These are phyloP conservation scores for Muscicapa comitata DNA, from an alignment of 2,797 vertebrate species.

Conservation along the genomic window DNA sequence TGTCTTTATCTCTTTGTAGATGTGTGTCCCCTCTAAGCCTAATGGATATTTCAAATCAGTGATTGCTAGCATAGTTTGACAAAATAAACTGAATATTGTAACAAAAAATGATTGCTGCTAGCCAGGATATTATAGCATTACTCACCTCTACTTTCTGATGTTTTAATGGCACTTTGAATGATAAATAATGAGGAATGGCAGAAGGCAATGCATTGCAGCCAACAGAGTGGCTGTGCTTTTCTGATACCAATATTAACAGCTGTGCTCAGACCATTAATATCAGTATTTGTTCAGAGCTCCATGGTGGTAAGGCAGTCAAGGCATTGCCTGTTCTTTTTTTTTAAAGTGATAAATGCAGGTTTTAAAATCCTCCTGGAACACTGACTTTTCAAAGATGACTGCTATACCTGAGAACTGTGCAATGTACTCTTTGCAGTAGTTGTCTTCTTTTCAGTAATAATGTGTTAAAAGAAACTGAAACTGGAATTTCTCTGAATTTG, in stretches of 20 bases:
- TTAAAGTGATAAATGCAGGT: not conserved
- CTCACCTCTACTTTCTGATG: not conserved
- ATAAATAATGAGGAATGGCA: not conserved
- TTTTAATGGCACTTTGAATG: not conserved
- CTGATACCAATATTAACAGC: not conserved
- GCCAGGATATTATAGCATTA: not conserved
- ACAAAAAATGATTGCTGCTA: not conserved
- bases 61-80: not conserved
- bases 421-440: not conserved
- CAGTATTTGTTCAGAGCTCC: not conserved
- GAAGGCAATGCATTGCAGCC: not conserved
- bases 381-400: not conserved
- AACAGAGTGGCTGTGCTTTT: not conserved
- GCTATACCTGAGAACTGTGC: fast-evolving
- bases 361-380: not conserved
- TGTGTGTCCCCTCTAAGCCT: not conserved
- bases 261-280: not conserved
- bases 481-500: not conserved
- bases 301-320: not conserved
- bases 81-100: not conserved
- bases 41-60: not conserved
- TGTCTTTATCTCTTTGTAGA: not conserved
- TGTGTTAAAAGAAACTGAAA: not conserved
- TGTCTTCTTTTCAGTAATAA: not conserved
- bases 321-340: not conserved